phyloP scores from a whole-genome alignment of 2,888 invertebrate genomes.

The Bellardia pandia region DNA sequence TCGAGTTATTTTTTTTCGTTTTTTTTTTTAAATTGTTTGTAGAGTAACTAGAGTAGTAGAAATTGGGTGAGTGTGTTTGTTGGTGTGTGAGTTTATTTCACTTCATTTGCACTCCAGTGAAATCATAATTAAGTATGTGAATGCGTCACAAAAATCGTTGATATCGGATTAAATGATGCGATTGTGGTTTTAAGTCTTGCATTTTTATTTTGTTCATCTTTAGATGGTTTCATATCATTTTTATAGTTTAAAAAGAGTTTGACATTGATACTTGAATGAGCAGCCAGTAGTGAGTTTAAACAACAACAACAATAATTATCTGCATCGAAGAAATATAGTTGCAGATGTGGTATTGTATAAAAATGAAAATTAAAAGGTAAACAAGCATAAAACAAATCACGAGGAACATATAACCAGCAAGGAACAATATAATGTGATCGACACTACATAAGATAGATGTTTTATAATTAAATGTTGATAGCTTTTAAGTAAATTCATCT shows the following conservation, averaged over 20 bases:
- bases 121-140: conserved; percentile 39
- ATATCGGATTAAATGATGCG: conserved; percentile 25
- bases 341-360: not conserved
- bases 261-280: conserved; percentile 27
- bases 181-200: conserved; percentile 23
- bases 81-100: conserved; percentile 6
- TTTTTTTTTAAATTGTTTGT: not conserved
- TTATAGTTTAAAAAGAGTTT: conserved; percentile 21
- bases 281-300: not conserved
- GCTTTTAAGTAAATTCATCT: too few relatives aligned
- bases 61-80: conserved; percentile 46
- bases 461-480: too few relatives aligned
- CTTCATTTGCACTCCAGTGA: conserved; percentile 1
- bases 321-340: not conserved
- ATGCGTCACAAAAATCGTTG: conserved; percentile 3
- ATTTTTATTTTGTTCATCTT: conserved; percentile 29
- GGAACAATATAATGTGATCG: too few relatives aligned
- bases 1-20: conserved; percentile 27
- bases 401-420: too few relatives aligned
- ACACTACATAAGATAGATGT: too few relatives aligned
- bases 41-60: conserved; percentile 45
- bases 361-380: not conserved
- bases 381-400: not conserved
- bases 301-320: not conserved
- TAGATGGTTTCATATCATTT: conserved; percentile 11